Percentiles rank a stretch among this genome's conserved stretches.
Conservation (phyloP, 2,888 invertebrate genomes). For the Euclidia mi region DNA sequence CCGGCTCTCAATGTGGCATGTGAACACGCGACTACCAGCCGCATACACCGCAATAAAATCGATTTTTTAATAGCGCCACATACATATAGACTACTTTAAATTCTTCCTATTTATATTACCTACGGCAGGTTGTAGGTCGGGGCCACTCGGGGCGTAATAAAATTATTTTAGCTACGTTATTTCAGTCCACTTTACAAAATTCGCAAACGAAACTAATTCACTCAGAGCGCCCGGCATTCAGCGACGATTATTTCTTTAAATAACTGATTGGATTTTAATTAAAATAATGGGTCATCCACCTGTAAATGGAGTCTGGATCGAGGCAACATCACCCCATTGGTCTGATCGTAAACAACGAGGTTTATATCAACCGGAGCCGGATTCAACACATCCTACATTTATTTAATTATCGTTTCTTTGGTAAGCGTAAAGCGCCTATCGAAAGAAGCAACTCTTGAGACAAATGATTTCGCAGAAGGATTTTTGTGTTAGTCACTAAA, state of each 20-base stretch:
- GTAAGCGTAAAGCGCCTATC: constrained; percentile 39
- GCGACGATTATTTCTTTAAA: constrained; percentile 3
- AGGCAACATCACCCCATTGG: constrained; percentile 27
- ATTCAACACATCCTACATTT: constrained; percentile 64
- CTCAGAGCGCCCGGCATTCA: too few species aligned
- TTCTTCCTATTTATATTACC: neutral
- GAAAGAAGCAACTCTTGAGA: constrained; percentile 32
- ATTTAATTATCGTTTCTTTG: constrained; percentile 62
- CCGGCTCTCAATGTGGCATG: constrained; percentile 65
- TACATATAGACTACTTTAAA: neutral
- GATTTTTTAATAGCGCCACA: constrained; percentile 15
- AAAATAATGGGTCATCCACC: constrained; percentile 48
- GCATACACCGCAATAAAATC: constrained; percentile 49
- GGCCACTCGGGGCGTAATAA: neutral
- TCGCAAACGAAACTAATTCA: too few species aligned
- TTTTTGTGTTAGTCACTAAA: constrained; percentile 51
- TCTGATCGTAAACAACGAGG: constrained; percentile 65
- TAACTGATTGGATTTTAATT: constrained; percentile 28
- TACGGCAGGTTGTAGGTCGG: neutral
- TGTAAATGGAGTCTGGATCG: constrained; percentile 32
- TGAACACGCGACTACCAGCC: constrained; percentile 60
- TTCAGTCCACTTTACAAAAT: neutral
- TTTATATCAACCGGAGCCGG: constrained; percentile 64
- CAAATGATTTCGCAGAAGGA: constrained; percentile 55
- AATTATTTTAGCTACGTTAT: too few species aligned